Evolutionary conservation across 2,113 vertebrate species (phyloP).

Genomic region (Phrynosoma blainvillii): DNA sequence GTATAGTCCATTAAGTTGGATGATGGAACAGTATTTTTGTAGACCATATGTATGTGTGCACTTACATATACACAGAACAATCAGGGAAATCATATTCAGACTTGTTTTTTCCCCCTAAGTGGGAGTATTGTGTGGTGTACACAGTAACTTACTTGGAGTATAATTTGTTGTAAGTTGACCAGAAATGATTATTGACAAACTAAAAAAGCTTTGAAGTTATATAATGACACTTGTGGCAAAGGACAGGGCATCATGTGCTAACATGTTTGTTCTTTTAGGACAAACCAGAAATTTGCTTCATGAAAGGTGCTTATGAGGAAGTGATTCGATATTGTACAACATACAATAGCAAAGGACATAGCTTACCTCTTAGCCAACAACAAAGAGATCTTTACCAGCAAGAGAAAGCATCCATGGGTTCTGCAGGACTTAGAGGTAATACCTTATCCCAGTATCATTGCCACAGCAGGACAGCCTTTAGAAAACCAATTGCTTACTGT

Average conservation of each 20-base stretch:
- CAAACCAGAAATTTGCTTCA: conserved; percentile 86
- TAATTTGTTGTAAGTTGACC: background rate
- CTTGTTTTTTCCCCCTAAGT: no score
- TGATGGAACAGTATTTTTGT: background rate
- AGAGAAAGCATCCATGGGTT: conserved; percentile 93
- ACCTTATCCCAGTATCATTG: background rate
- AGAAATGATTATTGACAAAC: background rate
- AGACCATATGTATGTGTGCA: no score
- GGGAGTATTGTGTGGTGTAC: background rate
- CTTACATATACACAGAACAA: background rate
- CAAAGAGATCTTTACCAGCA: conserved; percentile 93
- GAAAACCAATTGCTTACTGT: background rate
- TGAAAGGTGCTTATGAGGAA: conserved; percentile 97
- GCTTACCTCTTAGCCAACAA: conserved; percentile 82
- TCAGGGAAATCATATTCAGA: background rate
- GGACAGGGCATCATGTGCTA: background rate
- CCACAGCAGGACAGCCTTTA: rapidly evolving
- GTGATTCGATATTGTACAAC: conserved; percentile 90
- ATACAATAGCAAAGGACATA: conserved; percentile 85
- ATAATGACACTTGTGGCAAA: background rate
- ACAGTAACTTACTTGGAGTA: background rate
- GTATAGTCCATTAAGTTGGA: background rate
- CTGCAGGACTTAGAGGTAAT: conserved; percentile 91
- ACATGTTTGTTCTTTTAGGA: conserved; percentile 77
- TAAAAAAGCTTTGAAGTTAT: background rate